Base-by-base conservation (phyloP, 2,113 vertebrate species). In the Pomatostomus ruficeps region DNA sequence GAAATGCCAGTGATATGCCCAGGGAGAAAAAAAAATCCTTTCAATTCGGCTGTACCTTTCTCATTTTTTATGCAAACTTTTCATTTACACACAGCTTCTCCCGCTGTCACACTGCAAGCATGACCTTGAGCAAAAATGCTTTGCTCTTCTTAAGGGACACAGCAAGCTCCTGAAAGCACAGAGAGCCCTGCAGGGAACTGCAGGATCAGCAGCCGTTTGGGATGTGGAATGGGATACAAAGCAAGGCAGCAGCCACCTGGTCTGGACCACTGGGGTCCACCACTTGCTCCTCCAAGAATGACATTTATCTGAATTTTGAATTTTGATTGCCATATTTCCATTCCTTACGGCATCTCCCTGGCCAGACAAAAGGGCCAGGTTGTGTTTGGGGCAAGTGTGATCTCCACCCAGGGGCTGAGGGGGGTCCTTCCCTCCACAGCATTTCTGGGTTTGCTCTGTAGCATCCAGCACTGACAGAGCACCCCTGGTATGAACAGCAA, bases 51-150 rank as follows among this genome's bases (percentile, higher is more conserved):
- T 94, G 29, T 91, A 88, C 55, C 85, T 85, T 92, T 93, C 26
- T 62, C 48, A 46, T 77, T 89, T 93, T 85, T 88, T 86, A 89
- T 94, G 85, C 89, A 95, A 94, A 74, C 65, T 68, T 93, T 88
- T 74, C 42, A 57, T 59, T 96, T 66, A 29, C 51, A 83, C 43
- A 45, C n/a, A 74, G 88, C 55, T 84, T 90, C 78, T 82, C n/a
- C 81, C 1, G 22, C 59, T 85, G 71, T 76, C 6, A 1, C 40
- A 14, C 51, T 63, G 63, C 71, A 85, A 67, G 75, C 29, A 9
- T 49, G 88, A 94, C 88, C 93, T 94, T 85, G 78, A 94, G 61
- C 38, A 77, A 76, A 95, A 96, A 35, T 16, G 20, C 54, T 92
- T 65, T 81, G 25, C 42, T 73, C 38, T 67, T 73, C 51, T 68